phyloP scores from a whole-genome alignment of 2,888 invertebrate genomes.

The Plagodis pulveraria region DNA sequence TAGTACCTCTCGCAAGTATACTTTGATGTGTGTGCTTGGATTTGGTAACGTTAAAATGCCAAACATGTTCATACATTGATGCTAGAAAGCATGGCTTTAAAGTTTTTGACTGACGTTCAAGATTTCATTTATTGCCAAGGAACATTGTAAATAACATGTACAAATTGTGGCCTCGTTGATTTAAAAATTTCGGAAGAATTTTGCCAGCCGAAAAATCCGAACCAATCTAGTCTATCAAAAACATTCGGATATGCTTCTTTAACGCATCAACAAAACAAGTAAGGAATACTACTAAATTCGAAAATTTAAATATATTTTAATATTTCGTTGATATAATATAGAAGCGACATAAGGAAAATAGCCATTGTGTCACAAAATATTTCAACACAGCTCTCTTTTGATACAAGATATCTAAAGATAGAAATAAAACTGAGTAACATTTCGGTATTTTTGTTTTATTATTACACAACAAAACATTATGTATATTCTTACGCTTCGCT shows the following conservation, averaged over 20 bases:
- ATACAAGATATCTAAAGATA: no score
- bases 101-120: constrained; percentile 67
- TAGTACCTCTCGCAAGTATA: constrained; percentile 62
- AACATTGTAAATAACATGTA: constrained; percentile 76
- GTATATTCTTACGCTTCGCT: constrained; percentile 18
- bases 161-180: constrained; percentile 36
- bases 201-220: constrained; percentile 54
- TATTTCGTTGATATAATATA: no score
- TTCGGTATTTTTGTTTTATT: no score
- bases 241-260: constrained; percentile 46
- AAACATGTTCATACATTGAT: constrained; percentile 67
- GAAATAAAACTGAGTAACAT: background rate
- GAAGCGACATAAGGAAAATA: no score
- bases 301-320: no score
- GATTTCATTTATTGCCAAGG: constrained; percentile 61
- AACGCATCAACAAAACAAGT: constrained; percentile 8
- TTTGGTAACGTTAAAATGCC: constrained; percentile 64
- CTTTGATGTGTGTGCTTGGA: constrained; percentile 62
- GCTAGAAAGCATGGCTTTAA: constrained; percentile 72
- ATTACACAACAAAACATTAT: no score
- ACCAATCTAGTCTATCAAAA: constrained; percentile 74
- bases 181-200: constrained; percentile 37
- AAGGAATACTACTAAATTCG: no score
- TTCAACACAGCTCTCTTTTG: no score
- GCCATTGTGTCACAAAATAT: no score